Evolutionary conservation across 1,140 invertebrate species (phyloP).

Genomic region (Ostrea denselamellosa): DNA sequence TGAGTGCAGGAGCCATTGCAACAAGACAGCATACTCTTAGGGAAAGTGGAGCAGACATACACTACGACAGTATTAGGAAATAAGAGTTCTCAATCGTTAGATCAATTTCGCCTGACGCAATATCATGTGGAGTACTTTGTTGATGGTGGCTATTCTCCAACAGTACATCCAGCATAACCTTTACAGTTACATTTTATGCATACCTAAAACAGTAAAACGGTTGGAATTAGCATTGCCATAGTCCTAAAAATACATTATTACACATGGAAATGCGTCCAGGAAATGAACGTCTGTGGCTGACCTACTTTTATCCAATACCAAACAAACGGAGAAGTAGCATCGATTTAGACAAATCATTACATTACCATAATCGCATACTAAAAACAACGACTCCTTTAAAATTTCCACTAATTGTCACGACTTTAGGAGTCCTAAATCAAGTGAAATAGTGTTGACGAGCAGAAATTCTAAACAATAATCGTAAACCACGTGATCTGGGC

Average conservation of each 20-base stretch:
- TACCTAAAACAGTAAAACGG: conserved; percentile 28
- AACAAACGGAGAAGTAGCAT: conserved; percentile 8
- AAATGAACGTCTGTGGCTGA: background rate
- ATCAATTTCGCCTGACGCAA: conserved; percentile 13
- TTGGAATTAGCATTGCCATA: background rate
- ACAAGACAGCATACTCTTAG: conserved; percentile 77
- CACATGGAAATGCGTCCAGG: background rate
- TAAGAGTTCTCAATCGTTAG: conserved; percentile 14
- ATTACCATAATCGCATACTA: background rate
- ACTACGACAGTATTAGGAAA: conserved; percentile 40
- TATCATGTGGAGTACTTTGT: background rate
- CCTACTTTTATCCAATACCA: background rate
- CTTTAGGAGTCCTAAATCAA: background rate
- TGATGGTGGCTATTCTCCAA: conserved; percentile 29
- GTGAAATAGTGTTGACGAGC: background rate
- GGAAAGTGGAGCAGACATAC: conserved; percentile 70
- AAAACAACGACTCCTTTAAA: background rate
- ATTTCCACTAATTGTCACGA: background rate
- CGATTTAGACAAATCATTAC: background rate
- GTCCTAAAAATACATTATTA: conserved; percentile 1
- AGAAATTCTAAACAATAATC: conserved; percentile 38
- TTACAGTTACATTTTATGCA: background rate
- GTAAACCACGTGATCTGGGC: conserved; percentile 64
- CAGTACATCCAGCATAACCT: conserved; percentile 12
- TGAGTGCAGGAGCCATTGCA: conserved; percentile 76